These are phyloP conservation scores for Clarias magur DNA, from an alignment of 2,113 vertebrate genomes.

Conservation along the genomic window DNA sequence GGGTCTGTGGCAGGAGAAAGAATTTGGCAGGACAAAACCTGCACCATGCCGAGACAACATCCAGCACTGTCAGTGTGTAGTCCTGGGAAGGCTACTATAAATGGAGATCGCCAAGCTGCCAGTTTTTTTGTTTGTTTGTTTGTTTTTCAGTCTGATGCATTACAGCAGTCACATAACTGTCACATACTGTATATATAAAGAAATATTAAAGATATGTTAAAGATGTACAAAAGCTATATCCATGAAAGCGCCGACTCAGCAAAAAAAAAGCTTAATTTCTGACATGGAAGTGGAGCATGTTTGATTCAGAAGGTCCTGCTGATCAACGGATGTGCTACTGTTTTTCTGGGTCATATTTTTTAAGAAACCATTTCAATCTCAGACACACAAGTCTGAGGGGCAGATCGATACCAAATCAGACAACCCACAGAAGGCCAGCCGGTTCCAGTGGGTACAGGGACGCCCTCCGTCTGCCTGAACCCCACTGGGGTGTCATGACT, in stretches of 20 bases:
- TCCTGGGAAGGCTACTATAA: not conserved
- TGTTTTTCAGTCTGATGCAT: not conserved
- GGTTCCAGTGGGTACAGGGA: not conserved
- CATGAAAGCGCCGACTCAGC: not conserved
- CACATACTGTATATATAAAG: not conserved
- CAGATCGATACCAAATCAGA: not conserved
- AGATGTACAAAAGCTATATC: not conserved
- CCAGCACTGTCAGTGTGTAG: not conserved
- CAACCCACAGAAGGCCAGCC: not conserved
- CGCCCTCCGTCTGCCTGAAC: not conserved
- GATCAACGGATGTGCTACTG: not conserved
- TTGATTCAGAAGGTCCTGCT: not conserved
- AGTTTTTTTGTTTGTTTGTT: not conserved
- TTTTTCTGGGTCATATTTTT: not conserved
- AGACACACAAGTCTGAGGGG: not conserved
- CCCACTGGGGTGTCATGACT: not conserved
- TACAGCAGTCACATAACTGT: not conserved
- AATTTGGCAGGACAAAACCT: not conserved
- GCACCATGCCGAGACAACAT: not conserved
- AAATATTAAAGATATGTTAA: not conserved
- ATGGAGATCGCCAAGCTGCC: not conserved
- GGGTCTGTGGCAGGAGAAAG: conserved; percentile 16
- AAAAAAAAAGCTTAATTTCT: not conserved
- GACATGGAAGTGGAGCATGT: not conserved
- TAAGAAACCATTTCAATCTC: not conserved